Conservation (phyloP, 2,888 invertebrate genomes). For the Trissonchulus sp. region DNA sequence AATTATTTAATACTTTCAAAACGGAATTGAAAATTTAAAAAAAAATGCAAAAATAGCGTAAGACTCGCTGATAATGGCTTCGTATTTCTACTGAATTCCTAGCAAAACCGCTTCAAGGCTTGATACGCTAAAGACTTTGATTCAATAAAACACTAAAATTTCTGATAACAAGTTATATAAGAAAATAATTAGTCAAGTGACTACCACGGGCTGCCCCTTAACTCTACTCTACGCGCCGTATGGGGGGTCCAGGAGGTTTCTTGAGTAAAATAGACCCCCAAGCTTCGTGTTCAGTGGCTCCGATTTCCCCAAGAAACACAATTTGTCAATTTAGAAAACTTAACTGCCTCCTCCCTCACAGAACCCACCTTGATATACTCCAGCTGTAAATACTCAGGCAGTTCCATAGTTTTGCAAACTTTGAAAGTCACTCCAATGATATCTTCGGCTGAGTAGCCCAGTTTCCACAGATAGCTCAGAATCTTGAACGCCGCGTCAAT, state of each 20-base stretch:
- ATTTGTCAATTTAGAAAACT: too few species aligned
- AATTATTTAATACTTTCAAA: constrained; percentile 23
- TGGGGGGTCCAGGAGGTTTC: too few species aligned
- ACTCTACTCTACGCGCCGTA: too few species aligned
- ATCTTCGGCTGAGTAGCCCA: constrained; percentile 95
- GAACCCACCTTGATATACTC: constrained; percentile 73
- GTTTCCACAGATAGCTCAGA: constrained; percentile 77
- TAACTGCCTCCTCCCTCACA: too few species aligned
- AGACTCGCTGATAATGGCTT: too few species aligned
- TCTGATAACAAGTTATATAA: not conserved
- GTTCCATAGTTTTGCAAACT: constrained; percentile 72
- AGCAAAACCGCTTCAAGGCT: too few species aligned
- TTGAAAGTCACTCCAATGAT: constrained; percentile 89
- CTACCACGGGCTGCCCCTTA: too few species aligned
- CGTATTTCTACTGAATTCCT: too few species aligned
- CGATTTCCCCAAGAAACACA: too few species aligned
- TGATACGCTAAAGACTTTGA: not conserved
- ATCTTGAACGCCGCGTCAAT: constrained; percentile 73
- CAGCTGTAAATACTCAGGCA: constrained; percentile 73
- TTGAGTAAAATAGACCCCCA: too few species aligned
- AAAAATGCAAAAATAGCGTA: not conserved
- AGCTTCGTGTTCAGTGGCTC: too few species aligned
- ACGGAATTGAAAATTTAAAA: constrained; percentile 24
- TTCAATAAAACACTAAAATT: not conserved
- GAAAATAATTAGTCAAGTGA: constrained; percentile 7